Base-by-base conservation (phyloP, 1,140 invertebrate species). In the Melanaphis sacchari region DNA sequence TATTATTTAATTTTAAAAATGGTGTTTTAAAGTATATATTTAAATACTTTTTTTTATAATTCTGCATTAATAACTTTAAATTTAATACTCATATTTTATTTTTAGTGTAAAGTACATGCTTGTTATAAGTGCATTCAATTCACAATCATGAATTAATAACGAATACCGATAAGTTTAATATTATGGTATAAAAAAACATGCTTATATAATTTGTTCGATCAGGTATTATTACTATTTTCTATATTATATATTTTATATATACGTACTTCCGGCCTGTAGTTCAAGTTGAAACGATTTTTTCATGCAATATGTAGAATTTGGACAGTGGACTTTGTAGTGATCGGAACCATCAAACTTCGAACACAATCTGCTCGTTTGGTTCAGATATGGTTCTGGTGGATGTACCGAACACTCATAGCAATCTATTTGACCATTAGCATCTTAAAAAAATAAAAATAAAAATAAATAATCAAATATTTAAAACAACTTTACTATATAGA, bases 271-370 rank as follows among this genome's bases (percentile, higher is more conserved):
- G 94, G 96, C 96, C 89, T 95, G 95, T 93, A 97, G 95, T 93
- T 95, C 95, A 8, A 96, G 95, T 94, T 96, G 95, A 93, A 96
- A 96, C 18, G 97, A 96, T 94, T 96, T 96, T 94, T 97, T 98
- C 95, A 97, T 96, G 94, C 98, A 98, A 95, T 97, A 96, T 0
- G 97, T 98, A 15, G 98, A 98, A 94, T 96, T 97, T 9, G 97
- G 97, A 95, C 98, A 98, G 89, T 97, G 96, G 0, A 97, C 96
- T 94, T 97, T 96, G 95, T 96, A 98, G 91, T 95, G 95, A 3
- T 96, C 95, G 8, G 96, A 96, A 59, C 96, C 96, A 94, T 98
- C 96, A 94, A 98, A 98, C 94, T 97, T 96, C 2, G 96, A 96
- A 94, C 97, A 98, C 4, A 97, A 95, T 66, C 96, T 95, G 93